Evolutionary conservation across 2,797 vertebrate species (phyloP), one percentile per base, ranked within the genome.

Genomic region (Xiphophorus birchmanni): DNA sequence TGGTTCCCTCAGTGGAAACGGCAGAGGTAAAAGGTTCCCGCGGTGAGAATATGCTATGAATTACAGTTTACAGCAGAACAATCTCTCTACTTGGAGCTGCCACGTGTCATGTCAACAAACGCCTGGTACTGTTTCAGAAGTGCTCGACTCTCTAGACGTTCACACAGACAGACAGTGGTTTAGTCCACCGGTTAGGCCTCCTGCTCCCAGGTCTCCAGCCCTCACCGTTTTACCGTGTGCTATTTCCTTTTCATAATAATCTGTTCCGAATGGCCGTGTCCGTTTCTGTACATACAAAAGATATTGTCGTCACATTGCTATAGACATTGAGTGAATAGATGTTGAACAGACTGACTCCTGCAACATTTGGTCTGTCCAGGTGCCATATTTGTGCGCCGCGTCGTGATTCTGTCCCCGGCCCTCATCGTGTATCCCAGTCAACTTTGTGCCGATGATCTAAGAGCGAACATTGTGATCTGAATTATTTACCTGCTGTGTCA

Each of bases 251-350:
- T 84, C 67, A 65, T 84, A 84, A 77, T 87, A 85, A 83, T 88
- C 83, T 84, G 90, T 93, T 95, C 90, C 90, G 89, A 93, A 93
- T 91, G 85, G 86, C 94, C 94, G 95, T 94, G 84, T 94, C 94
- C 91, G 91, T 95, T 96, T 95, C 87, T 95, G 93, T 95, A 94
- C 93, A 94, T 90, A 52, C 50, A 87, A 92, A 91, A 89, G 90
- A 56, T 56, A 78, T 87, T 89, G 79, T 90, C 84, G 82, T 86
- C 90, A 78, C 78, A 85, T 75, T 86, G 88, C 86, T 88, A 79
- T 87, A 77, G 86, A 87, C 85, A 80, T 81, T 5, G 84, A 77
- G 86, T 92, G 81, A 84, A 88, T 89, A 91, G 71, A 88, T 85
- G 23, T 50, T 54, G 42, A 32, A 3, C 18, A 60, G 12, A 35